Evolutionary conservation across 2,797 vertebrate genomes (phyloP).

Genomic region (Coregonus sp.): DNA sequence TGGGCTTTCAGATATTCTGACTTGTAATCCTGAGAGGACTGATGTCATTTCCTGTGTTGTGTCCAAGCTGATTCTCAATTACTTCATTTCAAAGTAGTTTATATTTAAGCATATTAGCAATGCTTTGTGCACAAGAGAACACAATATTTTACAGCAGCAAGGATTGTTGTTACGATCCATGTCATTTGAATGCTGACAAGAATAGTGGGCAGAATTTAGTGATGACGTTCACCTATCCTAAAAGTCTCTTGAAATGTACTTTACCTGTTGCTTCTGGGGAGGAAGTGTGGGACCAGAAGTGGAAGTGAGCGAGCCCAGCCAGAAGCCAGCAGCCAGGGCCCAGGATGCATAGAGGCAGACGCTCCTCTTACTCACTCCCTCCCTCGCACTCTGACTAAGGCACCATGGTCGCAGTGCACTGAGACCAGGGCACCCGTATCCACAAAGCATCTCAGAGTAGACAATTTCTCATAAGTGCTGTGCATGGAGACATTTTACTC

Average conservation of each 20-base stretch:
- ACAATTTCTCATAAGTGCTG: no score
- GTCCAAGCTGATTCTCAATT: not conserved
- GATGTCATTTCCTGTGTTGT: not conserved
- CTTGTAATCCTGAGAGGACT: not conserved
- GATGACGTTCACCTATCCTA: not conserved
- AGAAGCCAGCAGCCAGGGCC: constrained; percentile 24
- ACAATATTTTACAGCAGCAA: not conserved
- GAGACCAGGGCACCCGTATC: no score
- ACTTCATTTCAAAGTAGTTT: not conserved
- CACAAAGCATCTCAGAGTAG: no score
- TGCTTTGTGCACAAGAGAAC: not conserved
- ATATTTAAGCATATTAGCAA: not conserved
- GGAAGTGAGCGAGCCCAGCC: constrained; percentile 40
- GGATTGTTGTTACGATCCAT: not conserved
- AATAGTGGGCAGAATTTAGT: not conserved
- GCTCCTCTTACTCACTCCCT: constrained; percentile 16
- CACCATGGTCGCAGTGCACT: no score
- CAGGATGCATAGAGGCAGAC: constrained; percentile 1
- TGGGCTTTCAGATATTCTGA: not conserved
- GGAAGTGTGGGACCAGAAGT: constrained; percentile 45
- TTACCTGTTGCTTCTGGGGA: constrained; percentile 29
- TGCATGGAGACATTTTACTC: no score
- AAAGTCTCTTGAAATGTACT: not conserved
- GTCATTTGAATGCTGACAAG: not conserved
- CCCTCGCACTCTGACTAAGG: constrained; percentile 4